These are phyloP conservation scores for Apotomis betuletana DNA, from an alignment of 2,888 invertebrate genomes.

Conservation along the genomic window DNA sequence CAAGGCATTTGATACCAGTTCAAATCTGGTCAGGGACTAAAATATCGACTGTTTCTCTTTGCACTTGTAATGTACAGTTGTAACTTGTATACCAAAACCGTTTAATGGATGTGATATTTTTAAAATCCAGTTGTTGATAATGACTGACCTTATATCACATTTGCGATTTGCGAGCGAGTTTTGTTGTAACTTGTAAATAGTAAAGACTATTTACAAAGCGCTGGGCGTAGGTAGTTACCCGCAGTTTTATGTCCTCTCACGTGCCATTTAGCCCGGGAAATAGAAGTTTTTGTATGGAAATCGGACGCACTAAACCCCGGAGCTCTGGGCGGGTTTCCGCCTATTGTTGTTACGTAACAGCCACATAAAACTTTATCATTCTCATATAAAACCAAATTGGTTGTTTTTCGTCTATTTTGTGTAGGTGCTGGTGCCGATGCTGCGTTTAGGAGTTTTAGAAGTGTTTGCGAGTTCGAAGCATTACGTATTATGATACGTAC, in stretches of 20 bases:
- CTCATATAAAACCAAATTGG: constrained; percentile 63
- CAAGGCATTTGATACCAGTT: no score
- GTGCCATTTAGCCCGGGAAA: constrained; percentile 82
- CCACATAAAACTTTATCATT: constrained; percentile 80
- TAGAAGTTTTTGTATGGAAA: constrained; percentile 83
- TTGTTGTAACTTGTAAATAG: constrained; percentile 51
- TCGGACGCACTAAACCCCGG: constrained; percentile 79
- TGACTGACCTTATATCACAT: no score
- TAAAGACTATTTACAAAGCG: constrained; percentile 52
- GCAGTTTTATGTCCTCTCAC: constrained; percentile 81
- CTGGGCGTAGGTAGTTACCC: constrained; percentile 70
- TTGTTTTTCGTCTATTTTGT: constrained; percentile 51
- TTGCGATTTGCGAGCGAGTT: background rate
- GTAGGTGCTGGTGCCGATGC: constrained; percentile 21
- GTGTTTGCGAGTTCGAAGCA: background rate
- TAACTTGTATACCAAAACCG: no score
- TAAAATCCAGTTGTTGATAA: no score
- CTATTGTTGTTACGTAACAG: constrained; percentile 76
- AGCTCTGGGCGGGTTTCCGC: constrained; percentile 65
- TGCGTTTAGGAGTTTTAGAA: constrained; percentile 14
- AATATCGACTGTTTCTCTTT: no score
- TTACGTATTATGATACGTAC: no score
- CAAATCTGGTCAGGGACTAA: no score
- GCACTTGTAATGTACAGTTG: no score
- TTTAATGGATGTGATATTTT: no score